Evolutionary conservation across 2,797 vertebrate genomes (phyloP).

Genomic region (Pseudochirops cupreus): DNA sequence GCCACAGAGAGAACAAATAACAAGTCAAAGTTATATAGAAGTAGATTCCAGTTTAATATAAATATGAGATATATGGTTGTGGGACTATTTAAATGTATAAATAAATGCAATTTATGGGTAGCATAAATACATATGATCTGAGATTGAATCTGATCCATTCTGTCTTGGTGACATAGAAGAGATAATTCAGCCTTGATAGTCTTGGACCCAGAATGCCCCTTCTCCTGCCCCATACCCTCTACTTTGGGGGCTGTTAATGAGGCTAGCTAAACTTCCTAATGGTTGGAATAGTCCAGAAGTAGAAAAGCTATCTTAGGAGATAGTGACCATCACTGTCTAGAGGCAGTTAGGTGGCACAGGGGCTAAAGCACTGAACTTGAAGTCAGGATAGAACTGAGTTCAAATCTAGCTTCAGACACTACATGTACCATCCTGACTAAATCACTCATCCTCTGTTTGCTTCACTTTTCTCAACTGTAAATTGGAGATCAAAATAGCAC

Average conservation of each 20-base stretch:
- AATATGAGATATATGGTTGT: not conserved
- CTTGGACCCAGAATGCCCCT: not conserved
- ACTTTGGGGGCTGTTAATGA: not conserved
- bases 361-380: not conserved
- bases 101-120: not conserved
- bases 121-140: not conserved
- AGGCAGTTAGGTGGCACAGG: not conserved
- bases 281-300: not conserved
- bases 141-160: not conserved
- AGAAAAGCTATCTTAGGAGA: not conserved
- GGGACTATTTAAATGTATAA: not conserved
- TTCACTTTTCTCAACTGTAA: not conserved
- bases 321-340: not conserved
- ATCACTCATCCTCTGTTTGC: not conserved
- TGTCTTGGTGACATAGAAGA: not conserved
- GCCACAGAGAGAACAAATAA: not conserved
- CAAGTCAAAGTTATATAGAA: not conserved
- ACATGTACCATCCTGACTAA: not conserved
- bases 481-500: not conserved
- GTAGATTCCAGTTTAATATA: not conserved
- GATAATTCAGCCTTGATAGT: not conserved
- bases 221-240: accelerated
- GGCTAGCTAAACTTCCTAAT: not conserved
- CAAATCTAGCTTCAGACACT: not conserved
- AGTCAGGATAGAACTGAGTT: not conserved